Conservation (phyloP, 2,797 vertebrate genomes). For the Borostomias antarcticus region DNA sequence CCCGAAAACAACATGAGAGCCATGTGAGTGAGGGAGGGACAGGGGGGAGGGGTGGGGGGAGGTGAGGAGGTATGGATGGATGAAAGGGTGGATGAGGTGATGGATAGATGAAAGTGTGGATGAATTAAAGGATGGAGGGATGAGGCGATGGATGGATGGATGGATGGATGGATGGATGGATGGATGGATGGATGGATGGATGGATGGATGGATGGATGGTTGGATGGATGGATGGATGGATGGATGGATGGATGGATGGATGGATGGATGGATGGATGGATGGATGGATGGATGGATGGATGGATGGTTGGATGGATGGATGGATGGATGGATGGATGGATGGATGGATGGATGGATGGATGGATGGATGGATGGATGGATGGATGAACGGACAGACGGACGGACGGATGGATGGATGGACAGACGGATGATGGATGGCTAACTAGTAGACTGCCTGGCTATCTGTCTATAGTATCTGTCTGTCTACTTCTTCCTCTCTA, state of each 20-base stretch:
- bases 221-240: neutral
- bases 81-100: neutral
- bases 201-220: neutral
- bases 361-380: neutral
- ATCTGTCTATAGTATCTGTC: too few species aligned
- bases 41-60: neutral
- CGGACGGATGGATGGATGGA: neutral
- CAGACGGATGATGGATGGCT: too few species aligned
- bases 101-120: too few species aligned
- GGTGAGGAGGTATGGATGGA: neutral
- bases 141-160: neutral
- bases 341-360: neutral
- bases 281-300: neutral
- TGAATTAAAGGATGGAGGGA: neutral
- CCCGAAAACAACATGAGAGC: constrained; percentile 88
- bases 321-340: too few species aligned
- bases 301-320: too few species aligned
- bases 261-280: neutral
- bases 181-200: neutral
- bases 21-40: constrained; percentile 83
- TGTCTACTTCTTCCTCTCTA: neutral
- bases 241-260: neutral
- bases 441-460: neutral
- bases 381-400: too few species aligned
- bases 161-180: neutral